Evolutionary conservation across 2,888 invertebrate genomes (phyloP).

Genomic region (Endotricha flammealis): DNA sequence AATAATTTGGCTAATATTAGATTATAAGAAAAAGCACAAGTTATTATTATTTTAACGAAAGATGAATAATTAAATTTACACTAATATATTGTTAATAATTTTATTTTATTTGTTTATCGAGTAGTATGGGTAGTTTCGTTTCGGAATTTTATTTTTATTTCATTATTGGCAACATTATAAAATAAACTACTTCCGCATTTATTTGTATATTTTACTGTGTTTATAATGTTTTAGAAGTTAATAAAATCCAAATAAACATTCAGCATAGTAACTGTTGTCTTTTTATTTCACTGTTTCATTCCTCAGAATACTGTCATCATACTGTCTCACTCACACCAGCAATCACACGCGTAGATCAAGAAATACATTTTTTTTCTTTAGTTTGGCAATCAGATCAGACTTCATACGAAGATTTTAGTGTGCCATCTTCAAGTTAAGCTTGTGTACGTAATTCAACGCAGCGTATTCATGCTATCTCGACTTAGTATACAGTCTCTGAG

Average conservation of each 20-base stretch:
- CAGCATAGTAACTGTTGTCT: conserved; percentile 56
- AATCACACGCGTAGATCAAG: no score
- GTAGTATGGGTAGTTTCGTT: conserved; percentile 49
- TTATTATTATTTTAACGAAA: conserved; percentile 62
- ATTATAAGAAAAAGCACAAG: conserved; percentile 72
- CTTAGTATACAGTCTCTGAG: no score
- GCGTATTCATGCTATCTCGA: no score
- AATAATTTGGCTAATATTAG: conserved; percentile 73
- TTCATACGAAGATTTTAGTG: no score
- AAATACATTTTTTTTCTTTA: no score
- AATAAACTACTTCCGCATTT: conserved; percentile 66
- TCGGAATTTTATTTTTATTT: conserved; percentile 48
- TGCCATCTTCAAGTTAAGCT: no score
- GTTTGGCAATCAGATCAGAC: no score
- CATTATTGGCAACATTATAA: conserved; percentile 56
- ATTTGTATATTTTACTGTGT: conserved; percentile 74
- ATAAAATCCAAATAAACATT: conserved; percentile 75
- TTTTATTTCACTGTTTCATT: no score
- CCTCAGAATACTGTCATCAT: no score
- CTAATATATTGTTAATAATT: conserved; percentile 77
- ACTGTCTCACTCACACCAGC: no score
- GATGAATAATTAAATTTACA: conserved; percentile 48
- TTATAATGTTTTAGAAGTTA: conserved; percentile 72
- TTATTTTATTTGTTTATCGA: conserved; percentile 63
- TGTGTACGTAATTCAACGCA: no score